Evolutionary conservation across 2,797 vertebrate species (phyloP), one percentile per base, ranked within the genome.

Genomic region (Kryptolebias ocellatus): DNA sequence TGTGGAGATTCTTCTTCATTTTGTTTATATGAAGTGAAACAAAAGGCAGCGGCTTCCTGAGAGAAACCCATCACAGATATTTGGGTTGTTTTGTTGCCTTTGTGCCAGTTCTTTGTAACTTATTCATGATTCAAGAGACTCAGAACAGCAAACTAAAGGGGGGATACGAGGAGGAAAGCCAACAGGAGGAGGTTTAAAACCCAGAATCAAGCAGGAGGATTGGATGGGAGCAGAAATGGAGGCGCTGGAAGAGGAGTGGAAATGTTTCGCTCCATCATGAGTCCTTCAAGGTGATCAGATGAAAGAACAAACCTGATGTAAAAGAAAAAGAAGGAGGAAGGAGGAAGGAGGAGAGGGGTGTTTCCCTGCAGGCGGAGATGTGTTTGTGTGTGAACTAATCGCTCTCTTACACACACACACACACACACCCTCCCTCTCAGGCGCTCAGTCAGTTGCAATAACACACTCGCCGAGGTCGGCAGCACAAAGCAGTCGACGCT

Each of bases 71-170:
- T 39, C 54, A 59, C 49, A 68, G 70, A 67, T 72, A 57, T 83
- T 72, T 72, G 59, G 37, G 58, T 64, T 83, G 54, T 72, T 71
- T 61, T 57, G 53, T 62, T 60, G 54, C 60, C 31, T 70, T 64
- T 60, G 72, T 78, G 66, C 44, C 74, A 67, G 71, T 39, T 60
- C 60, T 62, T 49, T 71, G 69, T 85, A 75, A 90, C 72, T 92
- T 89, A 91, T 91, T 90, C 62, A 92, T 90, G 83, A 91, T 85
- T 78, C 60, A 5, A 56, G 70, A 70, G 78, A 80, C 53, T 72
- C 39, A 29, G 70, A 69, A 51, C 60, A 55, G 80, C 78, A 70
- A 72, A 78, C 60, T 49, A 57, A 59, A 42, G 61, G 20, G 37
- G 52, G 52, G 56, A 9, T 51, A 49, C 34, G 67, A 70, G 49